Conservation (phyloP, 2,113 vertebrate genomes). For the Myiagra hebetior region DNA sequence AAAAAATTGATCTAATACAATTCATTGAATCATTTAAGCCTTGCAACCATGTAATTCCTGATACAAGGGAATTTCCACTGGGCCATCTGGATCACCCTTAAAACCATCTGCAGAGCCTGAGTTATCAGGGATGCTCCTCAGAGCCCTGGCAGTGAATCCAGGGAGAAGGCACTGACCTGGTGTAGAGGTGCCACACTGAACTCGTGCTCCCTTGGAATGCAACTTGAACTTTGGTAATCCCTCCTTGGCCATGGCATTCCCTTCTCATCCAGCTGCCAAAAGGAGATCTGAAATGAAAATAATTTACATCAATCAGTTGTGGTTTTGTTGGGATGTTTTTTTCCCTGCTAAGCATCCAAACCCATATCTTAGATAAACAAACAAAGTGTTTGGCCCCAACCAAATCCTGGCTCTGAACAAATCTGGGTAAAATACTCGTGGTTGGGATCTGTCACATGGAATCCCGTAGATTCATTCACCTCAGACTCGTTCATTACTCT, state of each 20-base stretch:
- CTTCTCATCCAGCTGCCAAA: neutral
- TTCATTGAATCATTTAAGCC: neutral
- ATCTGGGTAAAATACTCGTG: neutral
- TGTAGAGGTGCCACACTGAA: neutral
- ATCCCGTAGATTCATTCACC: neutral
- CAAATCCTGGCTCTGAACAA: neutral
- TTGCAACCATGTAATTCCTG: neutral
- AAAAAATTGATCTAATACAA: neutral
- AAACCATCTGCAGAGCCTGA: neutral
- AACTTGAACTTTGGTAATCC: neutral
- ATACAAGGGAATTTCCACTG: neutral
- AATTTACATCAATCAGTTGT: neutral
- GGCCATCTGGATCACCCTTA: neutral
- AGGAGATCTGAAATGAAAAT: conserved; percentile 11
- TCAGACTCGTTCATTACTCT: neutral
- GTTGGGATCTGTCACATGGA: neutral
- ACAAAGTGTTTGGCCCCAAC: neutral
- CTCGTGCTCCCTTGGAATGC: neutral
- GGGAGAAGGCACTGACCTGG: neutral
- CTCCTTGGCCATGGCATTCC: neutral
- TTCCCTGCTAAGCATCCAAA: neutral
- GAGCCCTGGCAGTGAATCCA: neutral
- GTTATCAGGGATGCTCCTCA: neutral
- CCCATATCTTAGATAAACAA: neutral
- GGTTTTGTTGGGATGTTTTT: neutral